Evolutionary conservation across 2,113 vertebrate species (phyloP), one percentile per base, ranked within the genome.

Genomic region (Phaetusa simplex): DNA sequence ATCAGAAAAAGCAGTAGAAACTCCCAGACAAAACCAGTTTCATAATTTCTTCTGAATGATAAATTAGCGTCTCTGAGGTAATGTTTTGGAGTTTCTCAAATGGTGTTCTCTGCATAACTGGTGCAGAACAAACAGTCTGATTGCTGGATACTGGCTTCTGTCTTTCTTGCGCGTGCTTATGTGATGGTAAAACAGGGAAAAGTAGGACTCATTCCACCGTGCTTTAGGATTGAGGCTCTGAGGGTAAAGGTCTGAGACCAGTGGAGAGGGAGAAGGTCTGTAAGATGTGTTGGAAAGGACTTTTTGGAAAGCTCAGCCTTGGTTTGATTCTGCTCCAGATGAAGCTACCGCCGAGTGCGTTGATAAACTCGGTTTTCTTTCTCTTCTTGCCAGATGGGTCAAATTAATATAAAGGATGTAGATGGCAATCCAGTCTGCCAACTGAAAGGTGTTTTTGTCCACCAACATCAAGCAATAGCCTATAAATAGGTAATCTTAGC

Each of bases 101-200:
- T 30, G 22, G 34, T 72, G 14, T 64, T 92, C 80, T 65, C 65
- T 85, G 81, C 43, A 12, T 79, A 80, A 62, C 47, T 82, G 62
- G 52, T 67, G 26, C 36, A 59, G n/a, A 84, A 59, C 49, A 93
- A 83, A 23, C 36, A n/a, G 17, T 43, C 34, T 61, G 49, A 59
- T 65, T 50, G 42, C 53, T 66, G 70, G 40, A 47, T 65, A 21
- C 32, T 62, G 58, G 17, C 53, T 69, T 45, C 56, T 64, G 7
- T 50, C 22, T 59, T 64, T 55, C 59, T 82, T 88, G 32, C 4
- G 12, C 0, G 0, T 61, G 49, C 8, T 3, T 4, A 0, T 64
- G 12, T 34, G 61, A 23, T 58, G 23, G 34, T 70, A 50, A 55
- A 90, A 42, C 11, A 23, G 18, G 53, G 66, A 64, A 77, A 79